phyloP scores from a whole-genome alignment of 2,888 invertebrate species.

The Ecliptopera silaceata region DNA sequence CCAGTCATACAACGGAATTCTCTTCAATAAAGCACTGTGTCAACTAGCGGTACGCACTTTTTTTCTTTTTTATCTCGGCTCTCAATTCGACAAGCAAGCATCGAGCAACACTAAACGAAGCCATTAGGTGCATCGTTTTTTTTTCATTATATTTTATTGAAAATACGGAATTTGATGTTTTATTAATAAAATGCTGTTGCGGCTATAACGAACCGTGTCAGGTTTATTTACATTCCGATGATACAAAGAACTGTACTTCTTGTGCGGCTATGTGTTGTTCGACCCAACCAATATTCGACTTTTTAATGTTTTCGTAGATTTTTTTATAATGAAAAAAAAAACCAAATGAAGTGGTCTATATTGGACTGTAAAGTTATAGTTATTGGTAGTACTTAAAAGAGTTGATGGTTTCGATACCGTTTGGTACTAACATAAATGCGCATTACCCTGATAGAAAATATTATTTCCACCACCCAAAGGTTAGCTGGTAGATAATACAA shows the following conservation, averaged over 20 bases:
- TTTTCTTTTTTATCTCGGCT: conserved; percentile 56
- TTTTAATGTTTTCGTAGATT: neutral
- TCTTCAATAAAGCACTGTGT: conserved; percentile 79
- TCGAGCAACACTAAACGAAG: conserved; percentile 45
- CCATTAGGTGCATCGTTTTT: conserved; percentile 35
- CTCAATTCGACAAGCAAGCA: conserved; percentile 58
- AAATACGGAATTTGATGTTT: conserved; percentile 25
- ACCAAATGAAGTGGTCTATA: too few species aligned
- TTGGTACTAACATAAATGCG: too few species aligned
- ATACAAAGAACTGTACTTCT: conserved; percentile 14
- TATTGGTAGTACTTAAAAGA: too few species aligned
- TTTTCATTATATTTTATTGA: conserved; percentile 24
- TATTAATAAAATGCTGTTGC: conserved; percentile 11
- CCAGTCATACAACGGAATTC: conserved; percentile 62
- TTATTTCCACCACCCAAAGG: too few species aligned
- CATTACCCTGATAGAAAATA: too few species aligned
- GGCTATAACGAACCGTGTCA: conserved; percentile 18
- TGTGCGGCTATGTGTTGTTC: conserved; percentile 1
- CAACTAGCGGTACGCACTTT: conserved; percentile 77
- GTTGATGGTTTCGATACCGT: too few species aligned
- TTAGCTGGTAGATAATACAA: too few species aligned
- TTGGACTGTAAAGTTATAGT: too few species aligned
- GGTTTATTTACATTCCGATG: conserved; percentile 17
- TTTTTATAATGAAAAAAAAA: too few species aligned
- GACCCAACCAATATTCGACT: too few species aligned